Conservation (phyloP, 1,140 invertebrate species). For the Goniozus legneri region DNA sequence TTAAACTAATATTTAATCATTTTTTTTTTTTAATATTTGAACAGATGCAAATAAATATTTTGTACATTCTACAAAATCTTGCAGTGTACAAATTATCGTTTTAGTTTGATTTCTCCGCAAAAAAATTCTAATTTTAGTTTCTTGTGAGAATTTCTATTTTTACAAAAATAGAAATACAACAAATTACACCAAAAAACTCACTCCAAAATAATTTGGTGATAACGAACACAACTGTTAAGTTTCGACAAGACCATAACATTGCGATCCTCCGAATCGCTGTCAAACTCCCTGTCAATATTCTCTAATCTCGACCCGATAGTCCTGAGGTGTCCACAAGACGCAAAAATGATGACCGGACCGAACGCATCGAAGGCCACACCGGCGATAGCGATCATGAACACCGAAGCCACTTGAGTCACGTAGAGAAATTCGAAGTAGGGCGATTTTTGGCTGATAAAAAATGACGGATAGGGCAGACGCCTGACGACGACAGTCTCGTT, state of each 20-base stretch:
- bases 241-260: too few species aligned
- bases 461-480: conserved; percentile 20
- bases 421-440: conserved; percentile 29
- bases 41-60: too few species aligned
- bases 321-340: conserved; percentile 24
- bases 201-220: conserved; percentile 23
- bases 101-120: too few species aligned
- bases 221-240: conserved; percentile 11
- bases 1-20: background rate
- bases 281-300: too few species aligned
- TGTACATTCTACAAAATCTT: too few species aligned
- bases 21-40: too few species aligned
- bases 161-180: background rate
- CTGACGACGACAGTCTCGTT: conserved; percentile 7
- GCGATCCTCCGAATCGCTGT: too few species aligned
- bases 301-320: conserved; percentile 17
- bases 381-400: conserved; percentile 15
- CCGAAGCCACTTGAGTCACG: conserved; percentile 13
- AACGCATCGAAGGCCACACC: conserved; percentile 23
- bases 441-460: conserved; percentile 15
- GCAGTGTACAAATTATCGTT: too few species aligned
- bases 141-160: too few species aligned
- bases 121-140: too few species aligned
- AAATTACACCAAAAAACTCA: conserved; percentile 14
- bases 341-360: conserved; percentile 22